Evolutionary conservation across 2,797 vertebrate species (phyloP).

Genomic region (Heliangelus exortis): DNA sequence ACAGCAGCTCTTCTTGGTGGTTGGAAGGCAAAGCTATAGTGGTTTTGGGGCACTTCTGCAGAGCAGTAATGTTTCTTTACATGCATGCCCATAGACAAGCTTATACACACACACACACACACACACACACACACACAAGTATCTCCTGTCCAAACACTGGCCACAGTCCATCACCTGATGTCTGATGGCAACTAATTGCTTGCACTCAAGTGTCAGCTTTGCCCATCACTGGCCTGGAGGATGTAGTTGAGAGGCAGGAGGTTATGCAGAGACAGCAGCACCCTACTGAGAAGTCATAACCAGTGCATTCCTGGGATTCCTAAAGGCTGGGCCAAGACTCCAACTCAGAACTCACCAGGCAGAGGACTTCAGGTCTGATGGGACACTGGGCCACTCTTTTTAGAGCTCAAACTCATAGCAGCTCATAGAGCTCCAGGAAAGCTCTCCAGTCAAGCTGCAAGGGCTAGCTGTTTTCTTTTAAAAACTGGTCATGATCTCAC

Average conservation of each 20-base stretch:
- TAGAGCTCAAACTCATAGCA: background rate
- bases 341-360: accelerated
- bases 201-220: background rate
- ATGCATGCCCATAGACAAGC: background rate
- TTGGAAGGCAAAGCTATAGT: background rate
- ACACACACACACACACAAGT: no score
- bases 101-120: background rate
- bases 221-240: background rate
- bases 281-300: background rate
- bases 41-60: background rate
- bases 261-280: background rate
- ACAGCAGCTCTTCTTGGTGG: background rate
- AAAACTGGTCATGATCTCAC: background rate
- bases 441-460: background rate
- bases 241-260: background rate
- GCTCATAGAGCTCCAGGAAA: background rate
- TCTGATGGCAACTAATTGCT: accelerated
- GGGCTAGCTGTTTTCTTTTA: background rate
- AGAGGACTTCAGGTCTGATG: background rate
- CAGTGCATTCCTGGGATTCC: constrained; percentile 24
- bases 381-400: background rate
- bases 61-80: background rate
- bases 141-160: background rate
- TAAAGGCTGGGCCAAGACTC: background rate
- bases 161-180: background rate